These are phyloP conservation scores for Chromis chromis DNA, from an alignment of 2,797 vertebrate species.

Conservation along the genomic window DNA sequence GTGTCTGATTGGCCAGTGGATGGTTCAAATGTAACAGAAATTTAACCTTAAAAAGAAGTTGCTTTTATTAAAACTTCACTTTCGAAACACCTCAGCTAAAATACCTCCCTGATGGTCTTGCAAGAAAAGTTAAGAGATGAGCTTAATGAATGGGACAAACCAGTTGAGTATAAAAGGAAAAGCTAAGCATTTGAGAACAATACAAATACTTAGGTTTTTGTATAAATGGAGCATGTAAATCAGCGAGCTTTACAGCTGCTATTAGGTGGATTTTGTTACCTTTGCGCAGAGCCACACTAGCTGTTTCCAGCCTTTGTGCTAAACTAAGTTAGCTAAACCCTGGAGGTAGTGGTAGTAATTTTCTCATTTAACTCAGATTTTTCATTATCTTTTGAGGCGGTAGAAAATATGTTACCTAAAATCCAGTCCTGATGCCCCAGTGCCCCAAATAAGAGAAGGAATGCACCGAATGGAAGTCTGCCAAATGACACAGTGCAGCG, in stretches of 20 bases:
- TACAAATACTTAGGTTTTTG: neutral
- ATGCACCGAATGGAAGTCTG: conserved; percentile 6
- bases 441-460: conserved; percentile 33
- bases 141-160: neutral
- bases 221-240: neutral
- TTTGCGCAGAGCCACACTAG: neutral
- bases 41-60: neutral
- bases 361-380: neutral
- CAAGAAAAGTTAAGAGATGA: conserved; percentile 74
- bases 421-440: conserved; percentile 15
- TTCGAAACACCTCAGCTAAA: neutral
- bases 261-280: neutral
- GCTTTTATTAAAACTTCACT: neutral
- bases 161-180: neutral
- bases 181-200: neutral
- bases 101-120: neutral
- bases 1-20: neutral
- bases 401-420: conserved; percentile 7
- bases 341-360: neutral
- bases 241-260: neutral
- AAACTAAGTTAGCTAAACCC: neutral
- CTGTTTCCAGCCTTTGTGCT: neutral
- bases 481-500: conserved; percentile 28
- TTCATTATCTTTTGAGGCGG: neutral
- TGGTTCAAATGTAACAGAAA: neutral